phyloP scores from a whole-genome alignment of 2,888 invertebrate species.

The Boloria selene region DNA sequence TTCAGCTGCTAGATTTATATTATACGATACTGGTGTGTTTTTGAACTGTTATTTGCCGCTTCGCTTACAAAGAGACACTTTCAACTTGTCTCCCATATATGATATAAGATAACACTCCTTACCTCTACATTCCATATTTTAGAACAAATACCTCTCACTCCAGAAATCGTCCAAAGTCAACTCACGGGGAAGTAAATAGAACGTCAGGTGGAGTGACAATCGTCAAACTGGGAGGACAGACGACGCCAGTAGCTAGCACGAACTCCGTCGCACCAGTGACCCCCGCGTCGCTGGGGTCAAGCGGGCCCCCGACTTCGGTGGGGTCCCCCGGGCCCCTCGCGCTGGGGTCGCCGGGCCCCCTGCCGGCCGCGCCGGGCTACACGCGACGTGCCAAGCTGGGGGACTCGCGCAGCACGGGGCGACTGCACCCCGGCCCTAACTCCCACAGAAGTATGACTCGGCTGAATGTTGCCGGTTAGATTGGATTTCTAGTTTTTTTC shows the following conservation, averaged over 20 bases:
- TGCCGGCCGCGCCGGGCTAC: constrained; percentile 65
- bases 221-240: constrained; percentile 85
- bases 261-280: constrained; percentile 41
- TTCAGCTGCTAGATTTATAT: no score
- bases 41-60: no score
- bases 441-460: constrained; percentile 91
- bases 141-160: constrained; percentile 8
- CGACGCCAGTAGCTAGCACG: constrained; percentile 27
- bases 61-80: no score
- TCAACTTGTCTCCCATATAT: no score
- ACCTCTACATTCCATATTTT: no score
- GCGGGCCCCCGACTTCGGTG: constrained; percentile 31
- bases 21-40: no score
- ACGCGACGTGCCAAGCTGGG: constrained; percentile 85
- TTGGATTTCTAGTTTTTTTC: background rate
- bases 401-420: constrained; percentile 89
- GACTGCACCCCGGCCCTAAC: constrained; percentile 86
- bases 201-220: constrained; percentile 90
- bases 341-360: constrained; percentile 25
- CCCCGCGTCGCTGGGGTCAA: constrained; percentile 24
- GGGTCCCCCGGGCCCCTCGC: constrained; percentile 55
- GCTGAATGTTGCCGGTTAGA: constrained; percentile 86
- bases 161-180: constrained; percentile 65
- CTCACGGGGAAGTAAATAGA: constrained; percentile 84
- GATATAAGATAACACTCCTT: no score